phyloP scores from a whole-genome alignment of 2,888 invertebrate genomes.

The Drosophila demipolita region DNA sequence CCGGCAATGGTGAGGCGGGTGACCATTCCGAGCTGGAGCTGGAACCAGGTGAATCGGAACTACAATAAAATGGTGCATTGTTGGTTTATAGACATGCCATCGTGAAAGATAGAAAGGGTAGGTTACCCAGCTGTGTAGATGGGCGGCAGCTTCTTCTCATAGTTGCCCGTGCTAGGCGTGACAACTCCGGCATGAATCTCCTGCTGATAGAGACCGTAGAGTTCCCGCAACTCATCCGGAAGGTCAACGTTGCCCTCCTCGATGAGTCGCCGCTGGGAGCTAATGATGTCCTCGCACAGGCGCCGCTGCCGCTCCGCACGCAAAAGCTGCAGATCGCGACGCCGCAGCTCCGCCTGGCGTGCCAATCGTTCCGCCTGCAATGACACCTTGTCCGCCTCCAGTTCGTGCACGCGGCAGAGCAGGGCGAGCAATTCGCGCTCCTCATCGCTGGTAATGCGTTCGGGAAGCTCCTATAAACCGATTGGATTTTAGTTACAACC shows the following conservation, averaged over 20 bases:
- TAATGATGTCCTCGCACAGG: conserved; percentile 96
- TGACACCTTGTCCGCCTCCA: conserved; percentile 97
- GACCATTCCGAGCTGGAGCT: conserved; percentile 85
- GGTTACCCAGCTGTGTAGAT: conserved; percentile 84
- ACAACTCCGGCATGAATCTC: conserved; percentile 93
- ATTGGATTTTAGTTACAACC: not conserved
- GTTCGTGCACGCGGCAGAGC: conserved; percentile 95
- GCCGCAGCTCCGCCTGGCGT: conserved; percentile 93
- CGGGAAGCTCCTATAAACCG: conserved; percentile 89
- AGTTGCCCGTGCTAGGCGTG: conserved; percentile 79
- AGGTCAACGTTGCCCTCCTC: conserved; percentile 91
- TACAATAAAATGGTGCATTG: conserved; percentile 38
- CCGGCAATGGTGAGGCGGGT: conserved; percentile 83
- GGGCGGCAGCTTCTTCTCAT: conserved; percentile 84
- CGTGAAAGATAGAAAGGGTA: not conserved
- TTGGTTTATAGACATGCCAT: not conserved
- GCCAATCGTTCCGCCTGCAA: conserved; percentile 94
- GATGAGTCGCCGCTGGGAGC: conserved; percentile 93
- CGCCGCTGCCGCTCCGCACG: conserved; percentile 93
- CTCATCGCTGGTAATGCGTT: conserved; percentile 93
- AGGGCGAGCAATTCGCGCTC: conserved; percentile 94
- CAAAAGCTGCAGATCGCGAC: conserved; percentile 93
- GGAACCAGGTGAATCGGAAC: conserved; percentile 85
- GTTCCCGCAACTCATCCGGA: conserved; percentile 91
- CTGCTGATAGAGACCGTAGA: conserved; percentile 93